Evolutionary conservation across 1,140 invertebrate species (phyloP).

Genomic region (Octopus bimaculoides): DNA sequence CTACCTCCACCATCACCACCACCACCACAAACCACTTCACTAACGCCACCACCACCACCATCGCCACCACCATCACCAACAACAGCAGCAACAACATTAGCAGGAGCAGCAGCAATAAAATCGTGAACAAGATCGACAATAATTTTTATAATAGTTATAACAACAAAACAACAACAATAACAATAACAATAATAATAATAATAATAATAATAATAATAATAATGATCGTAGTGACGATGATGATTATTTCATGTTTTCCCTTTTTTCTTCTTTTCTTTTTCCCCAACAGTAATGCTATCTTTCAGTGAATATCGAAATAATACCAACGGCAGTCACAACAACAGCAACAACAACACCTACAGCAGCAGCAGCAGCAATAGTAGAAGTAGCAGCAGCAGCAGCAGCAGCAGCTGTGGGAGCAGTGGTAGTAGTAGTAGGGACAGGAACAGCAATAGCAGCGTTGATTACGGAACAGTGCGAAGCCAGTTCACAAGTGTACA

Average conservation of each 20-base stretch:
- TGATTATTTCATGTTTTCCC: too few relatives aligned
- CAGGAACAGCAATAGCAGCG: background rate
- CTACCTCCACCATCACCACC: background rate
- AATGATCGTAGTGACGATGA: too few relatives aligned
- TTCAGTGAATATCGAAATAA: background rate
- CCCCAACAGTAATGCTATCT: too few relatives aligned
- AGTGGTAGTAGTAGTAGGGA: conserved; percentile 16
- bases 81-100: too few relatives aligned
- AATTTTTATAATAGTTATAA: too few relatives aligned
- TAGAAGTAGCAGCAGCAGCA: background rate
- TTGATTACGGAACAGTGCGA: background rate
- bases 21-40: background rate
- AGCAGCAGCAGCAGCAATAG: background rate
- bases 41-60: background rate
- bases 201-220: too few relatives aligned
- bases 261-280: too few relatives aligned
- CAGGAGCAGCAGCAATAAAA: too few relatives aligned
- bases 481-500: background rate
- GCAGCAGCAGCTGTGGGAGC: background rate
- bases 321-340: background rate
- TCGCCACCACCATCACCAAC: background rate
- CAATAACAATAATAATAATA: too few relatives aligned
- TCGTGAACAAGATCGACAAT: too few relatives aligned
- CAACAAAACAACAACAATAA: too few relatives aligned
- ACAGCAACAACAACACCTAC: background rate